Evolutionary conservation across 2,113 vertebrate species (phyloP).

Genomic region (Genyomyrus donnyi): DNA sequence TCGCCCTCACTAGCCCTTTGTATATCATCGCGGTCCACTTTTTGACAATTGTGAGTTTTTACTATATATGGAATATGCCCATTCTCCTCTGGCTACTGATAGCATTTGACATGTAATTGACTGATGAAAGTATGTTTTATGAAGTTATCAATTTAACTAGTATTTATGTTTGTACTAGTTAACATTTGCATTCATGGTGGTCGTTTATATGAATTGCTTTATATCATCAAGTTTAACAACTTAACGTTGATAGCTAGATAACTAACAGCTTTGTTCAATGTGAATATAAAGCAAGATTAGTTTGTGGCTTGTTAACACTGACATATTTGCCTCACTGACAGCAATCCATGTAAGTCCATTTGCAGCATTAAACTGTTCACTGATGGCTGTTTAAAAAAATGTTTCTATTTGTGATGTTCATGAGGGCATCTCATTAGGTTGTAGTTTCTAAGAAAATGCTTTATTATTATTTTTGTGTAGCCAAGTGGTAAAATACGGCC

Average conservation of each 20-base stretch:
- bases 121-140: neutral
- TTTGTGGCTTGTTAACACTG: neutral
- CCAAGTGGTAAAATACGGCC: neutral
- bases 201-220: neutral
- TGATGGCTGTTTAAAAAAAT: neutral
- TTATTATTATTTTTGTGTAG: neutral
- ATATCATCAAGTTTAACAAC: neutral
- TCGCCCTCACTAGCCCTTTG: neutral
- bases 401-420: neutral
- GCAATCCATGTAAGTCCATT: neutral
- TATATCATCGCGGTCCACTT: neutral
- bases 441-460: too few relatives aligned
- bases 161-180: neutral
- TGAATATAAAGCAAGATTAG: neutral
- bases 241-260: neutral
- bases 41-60: neutral
- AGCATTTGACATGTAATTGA: neutral
- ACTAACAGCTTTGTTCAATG: neutral
- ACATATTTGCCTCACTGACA: neutral
- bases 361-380: neutral
- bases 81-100: neutral
- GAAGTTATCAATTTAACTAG: neutral
- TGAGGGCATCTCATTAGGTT: neutral
- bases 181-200: neutral
- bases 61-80: neutral